Conservation (phyloP, 1,140 invertebrate genomes). For the Cydia pomonella region DNA sequence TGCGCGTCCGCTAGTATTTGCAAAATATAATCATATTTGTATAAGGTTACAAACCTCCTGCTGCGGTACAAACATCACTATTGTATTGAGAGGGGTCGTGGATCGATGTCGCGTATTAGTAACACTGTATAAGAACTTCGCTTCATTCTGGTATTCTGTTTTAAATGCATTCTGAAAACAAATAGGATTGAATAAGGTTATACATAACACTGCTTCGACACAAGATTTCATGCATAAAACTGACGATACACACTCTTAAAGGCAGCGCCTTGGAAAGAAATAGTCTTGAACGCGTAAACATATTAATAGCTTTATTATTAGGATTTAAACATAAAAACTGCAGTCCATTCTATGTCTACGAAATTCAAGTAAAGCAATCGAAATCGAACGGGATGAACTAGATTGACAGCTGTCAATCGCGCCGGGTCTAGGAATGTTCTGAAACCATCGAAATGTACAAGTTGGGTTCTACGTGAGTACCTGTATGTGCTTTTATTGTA, state of each 20-base stretch:
- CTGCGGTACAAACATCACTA: constrained; percentile 98
- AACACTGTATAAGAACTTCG: constrained; percentile 66
- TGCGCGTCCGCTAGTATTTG: background rate
- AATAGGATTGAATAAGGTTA: constrained; percentile 33
- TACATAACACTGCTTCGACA: constrained; percentile 27
- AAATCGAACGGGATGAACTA: background rate
- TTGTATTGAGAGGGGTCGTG: constrained; percentile 92
- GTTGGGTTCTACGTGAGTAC: background rate
- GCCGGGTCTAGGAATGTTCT: background rate
- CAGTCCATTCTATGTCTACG: constrained; percentile 18
- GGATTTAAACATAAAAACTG: constrained; percentile 26
- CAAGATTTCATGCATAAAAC: constrained; percentile 19
- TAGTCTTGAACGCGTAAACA: constrained; percentile 69
- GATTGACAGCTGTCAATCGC: constrained; percentile 4
- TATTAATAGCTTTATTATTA: constrained; percentile 44
- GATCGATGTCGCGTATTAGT: constrained; percentile 82
- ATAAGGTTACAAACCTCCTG: constrained; percentile 89
- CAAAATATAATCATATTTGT: constrained; percentile 28
- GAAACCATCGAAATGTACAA: background rate
- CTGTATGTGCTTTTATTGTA: too few species aligned
- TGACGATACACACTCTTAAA: constrained; percentile 57
- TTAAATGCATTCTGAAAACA: constrained; percentile 70
- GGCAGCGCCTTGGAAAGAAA: constrained; percentile 61
- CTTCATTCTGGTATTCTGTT: constrained; percentile 65
- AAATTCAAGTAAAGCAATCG: constrained; percentile 30